These are phyloP conservation scores for Lepidurus packardi DNA, from an alignment of 1,140 invertebrate species.

Conservation along the genomic window DNA sequence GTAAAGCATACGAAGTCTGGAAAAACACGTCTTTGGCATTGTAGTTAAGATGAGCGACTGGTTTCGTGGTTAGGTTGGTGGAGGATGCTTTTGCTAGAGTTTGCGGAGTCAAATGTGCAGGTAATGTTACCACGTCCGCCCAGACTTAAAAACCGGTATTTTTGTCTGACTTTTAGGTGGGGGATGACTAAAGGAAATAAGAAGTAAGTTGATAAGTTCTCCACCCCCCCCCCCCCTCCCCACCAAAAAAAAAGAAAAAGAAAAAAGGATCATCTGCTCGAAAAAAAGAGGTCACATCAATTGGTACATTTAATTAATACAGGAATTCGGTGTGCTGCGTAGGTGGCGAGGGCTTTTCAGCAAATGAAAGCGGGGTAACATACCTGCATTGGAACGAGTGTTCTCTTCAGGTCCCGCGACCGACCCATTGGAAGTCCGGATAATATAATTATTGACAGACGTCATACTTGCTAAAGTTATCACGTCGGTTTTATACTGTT, in stretches of 20 bases:
- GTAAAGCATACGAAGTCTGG: neutral
- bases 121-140: slow-evolving; percentile 7
- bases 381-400: neutral
- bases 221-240: no score
- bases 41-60: slow-evolving; percentile 5
- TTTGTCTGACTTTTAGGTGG: neutral
- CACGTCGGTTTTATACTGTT: neutral
- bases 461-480: neutral
- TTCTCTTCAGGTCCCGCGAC: neutral
- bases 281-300: neutral
- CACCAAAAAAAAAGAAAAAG: neutral
- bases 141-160: slow-evolving; percentile 17
- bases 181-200: neutral
- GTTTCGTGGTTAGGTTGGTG: slow-evolving; percentile 4
- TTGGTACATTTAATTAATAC: neutral
- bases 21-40: neutral
- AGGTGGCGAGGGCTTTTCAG: neutral
- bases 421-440: neutral
- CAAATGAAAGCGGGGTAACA: neutral
- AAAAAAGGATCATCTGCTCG: neutral
- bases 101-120: neutral
- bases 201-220: neutral
- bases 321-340: neutral
- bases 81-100: neutral
- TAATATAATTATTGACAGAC: slow-evolving; percentile 16